A percentile compares a stretch with the other conserved stretches of the same genome.
Evolutionary conservation across 1,140 invertebrate species (phyloP).

Genomic region (Maniola jurtina): DNA sequence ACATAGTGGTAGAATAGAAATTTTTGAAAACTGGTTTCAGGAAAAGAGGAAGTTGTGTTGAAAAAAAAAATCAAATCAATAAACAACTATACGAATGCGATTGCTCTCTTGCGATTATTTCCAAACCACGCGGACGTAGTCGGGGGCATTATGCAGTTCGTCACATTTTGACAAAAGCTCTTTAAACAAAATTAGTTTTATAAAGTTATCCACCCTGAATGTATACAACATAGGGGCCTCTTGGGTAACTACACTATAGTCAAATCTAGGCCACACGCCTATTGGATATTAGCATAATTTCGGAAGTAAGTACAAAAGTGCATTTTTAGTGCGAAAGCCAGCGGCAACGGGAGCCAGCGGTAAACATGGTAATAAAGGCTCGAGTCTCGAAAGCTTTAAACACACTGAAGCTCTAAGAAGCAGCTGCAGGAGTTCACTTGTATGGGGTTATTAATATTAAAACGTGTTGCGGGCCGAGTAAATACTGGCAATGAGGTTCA

Average conservation of each 20-base stretch:
- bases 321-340: conserved; percentile 41
- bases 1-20: no score
- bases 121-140: no score
- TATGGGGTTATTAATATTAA: conserved; percentile 74
- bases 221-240: background rate
- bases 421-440: conserved; percentile 55
- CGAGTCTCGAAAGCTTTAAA: conserved; percentile 40
- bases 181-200: no score
- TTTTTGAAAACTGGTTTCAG: no score
- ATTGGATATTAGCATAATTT: conserved; percentile 28
- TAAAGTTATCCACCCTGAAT: no score
- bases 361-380: conserved; percentile 70
- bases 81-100: no score
- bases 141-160: no score
- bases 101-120: no score
- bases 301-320: conserved; percentile 34
- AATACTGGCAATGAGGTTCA: conserved; percentile 50
- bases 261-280: background rate
- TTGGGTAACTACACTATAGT: background rate
- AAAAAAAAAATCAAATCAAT: no score
- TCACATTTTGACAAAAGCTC: no score
- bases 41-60: no score
- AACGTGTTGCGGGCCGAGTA: conserved; percentile 50
- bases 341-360: conserved; percentile 40
- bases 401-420: conserved; percentile 38